A percentile compares a stretch with the other conserved stretches of the same genome.
These are phyloP conservation scores for Noctilio leporinus DNA, from an alignment of 2,113 vertebrate species.

Conservation along the genomic window DNA sequence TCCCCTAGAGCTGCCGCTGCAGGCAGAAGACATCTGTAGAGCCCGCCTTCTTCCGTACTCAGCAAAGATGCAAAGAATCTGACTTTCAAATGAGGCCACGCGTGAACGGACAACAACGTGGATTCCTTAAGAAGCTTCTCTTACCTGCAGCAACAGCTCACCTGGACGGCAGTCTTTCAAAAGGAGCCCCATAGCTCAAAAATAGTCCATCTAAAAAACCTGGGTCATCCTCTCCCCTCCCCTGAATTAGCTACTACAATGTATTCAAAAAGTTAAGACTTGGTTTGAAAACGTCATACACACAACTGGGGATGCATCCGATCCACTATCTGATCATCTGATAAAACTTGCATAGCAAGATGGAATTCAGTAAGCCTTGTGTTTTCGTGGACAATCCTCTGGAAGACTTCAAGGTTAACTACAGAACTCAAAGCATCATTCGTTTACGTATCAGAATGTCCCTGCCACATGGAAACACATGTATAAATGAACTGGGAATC, in stretches of 20 bases:
- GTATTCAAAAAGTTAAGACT: slow-evolving; percentile 68
- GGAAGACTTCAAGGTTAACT: slow-evolving; percentile 75
- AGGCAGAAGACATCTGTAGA: slow-evolving; percentile 33
- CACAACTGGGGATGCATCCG: slow-evolving; percentile 49
- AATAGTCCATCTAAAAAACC: slow-evolving; percentile 66
- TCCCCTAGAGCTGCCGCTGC: slow-evolving; percentile 45
- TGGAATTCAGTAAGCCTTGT: slow-evolving; percentile 64
- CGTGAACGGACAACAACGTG: slow-evolving; percentile 32
- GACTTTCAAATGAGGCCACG: neutral
- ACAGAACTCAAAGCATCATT: slow-evolving; percentile 63
- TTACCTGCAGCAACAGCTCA: slow-evolving; percentile 57
- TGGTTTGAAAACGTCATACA: slow-evolving; percentile 60
- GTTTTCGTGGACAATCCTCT: slow-evolving; percentile 59
- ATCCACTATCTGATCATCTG: slow-evolving; percentile 51
- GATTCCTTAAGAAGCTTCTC: slow-evolving; percentile 36
- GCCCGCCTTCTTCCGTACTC: slow-evolving; percentile 57
- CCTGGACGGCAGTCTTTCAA: slow-evolving; percentile 48
- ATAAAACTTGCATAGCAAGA: slow-evolving; percentile 82
- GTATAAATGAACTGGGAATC: slow-evolving; percentile 25
- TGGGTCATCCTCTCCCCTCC: slow-evolving; percentile 60
- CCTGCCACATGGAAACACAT: slow-evolving; percentile 57
- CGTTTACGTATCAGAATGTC: slow-evolving; percentile 39
- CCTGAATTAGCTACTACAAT: slow-evolving; percentile 61
- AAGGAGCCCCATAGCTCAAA: slow-evolving; percentile 51
- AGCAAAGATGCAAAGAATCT: slow-evolving; percentile 57